phyloP scores from a whole-genome alignment of 1,140 invertebrate species.

The Lasaia peninsularis region DNA sequence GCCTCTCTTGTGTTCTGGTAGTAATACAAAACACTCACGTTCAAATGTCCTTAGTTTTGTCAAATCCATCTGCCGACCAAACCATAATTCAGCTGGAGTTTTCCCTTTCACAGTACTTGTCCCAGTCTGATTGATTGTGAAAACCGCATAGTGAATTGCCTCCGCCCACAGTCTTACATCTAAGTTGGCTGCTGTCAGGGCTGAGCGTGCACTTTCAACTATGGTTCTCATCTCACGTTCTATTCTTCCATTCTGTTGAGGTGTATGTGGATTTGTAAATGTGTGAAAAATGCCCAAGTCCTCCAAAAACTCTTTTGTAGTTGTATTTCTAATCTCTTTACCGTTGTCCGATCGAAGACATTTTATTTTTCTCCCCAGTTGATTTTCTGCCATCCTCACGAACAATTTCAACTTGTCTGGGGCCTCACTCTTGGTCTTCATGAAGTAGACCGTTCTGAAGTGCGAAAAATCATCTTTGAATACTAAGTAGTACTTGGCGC shows the following conservation, averaged over 20 bases:
- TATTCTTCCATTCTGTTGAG: constrained; percentile 9
- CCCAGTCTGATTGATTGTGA: neutral
- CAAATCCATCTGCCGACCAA: neutral
- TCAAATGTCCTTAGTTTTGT: neutral
- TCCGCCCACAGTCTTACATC: neutral
- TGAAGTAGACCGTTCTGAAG: neutral
- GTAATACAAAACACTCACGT: neutral
- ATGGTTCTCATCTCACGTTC: constrained; percentile 14
- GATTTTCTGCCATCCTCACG: neutral
- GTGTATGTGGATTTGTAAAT: neutral
- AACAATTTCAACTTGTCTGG: neutral
- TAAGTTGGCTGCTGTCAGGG: neutral
- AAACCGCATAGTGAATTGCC: neutral
- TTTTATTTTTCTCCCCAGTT: neutral
- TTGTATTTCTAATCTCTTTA: neutral
- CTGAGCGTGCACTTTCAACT: neutral
- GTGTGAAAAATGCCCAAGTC: neutral
- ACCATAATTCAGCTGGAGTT: neutral
- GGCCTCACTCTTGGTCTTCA: too few species aligned
- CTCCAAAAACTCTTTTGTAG: neutral
- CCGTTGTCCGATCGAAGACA: neutral
- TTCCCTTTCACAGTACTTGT: neutral
- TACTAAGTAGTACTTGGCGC: neutral
- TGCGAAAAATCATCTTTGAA: neutral
- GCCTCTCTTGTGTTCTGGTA: neutral